Conservation (phyloP, 2,113 vertebrate genomes). For the Cervus canadensis region DNA sequence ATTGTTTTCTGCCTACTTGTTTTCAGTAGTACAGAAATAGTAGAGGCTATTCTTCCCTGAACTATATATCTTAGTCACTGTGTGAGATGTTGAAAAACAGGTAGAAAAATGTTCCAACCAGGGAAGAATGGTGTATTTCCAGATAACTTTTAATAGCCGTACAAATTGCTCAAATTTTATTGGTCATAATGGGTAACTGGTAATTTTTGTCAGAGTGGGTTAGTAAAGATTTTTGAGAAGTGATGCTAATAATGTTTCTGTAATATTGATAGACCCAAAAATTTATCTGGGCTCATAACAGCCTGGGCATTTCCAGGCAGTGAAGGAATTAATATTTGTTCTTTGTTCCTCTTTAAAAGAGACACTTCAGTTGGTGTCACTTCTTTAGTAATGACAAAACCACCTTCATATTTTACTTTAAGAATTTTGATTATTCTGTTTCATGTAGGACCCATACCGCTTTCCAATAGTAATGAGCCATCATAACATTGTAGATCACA, state of each 20-base stretch:
- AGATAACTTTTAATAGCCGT: not conserved
- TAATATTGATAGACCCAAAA: not conserved
- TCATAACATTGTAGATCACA: not conserved
- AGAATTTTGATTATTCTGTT: conserved; percentile 29
- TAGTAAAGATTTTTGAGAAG: conserved; percentile 32
- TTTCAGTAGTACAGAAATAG: not conserved
- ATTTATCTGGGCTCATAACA: not conserved
- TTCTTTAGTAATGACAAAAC: not conserved
- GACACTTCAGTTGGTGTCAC: not conserved
- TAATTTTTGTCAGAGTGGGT: conserved; percentile 26
- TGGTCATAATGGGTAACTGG: not conserved
- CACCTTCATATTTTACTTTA: not conserved
- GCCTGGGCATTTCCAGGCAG: not conserved
- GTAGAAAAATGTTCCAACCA: not conserved
- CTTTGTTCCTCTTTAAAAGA: conserved; percentile 4
- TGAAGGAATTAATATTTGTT: not conserved
- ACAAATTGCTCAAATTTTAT: not conserved
- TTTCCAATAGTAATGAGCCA: conserved; percentile 5
- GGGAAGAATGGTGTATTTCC: conserved; percentile 7
- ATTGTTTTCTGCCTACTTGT: not conserved
- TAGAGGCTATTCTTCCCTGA: not conserved
- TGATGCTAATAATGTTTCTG: not conserved
- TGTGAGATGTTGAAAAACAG: not conserved
- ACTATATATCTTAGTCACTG: not conserved
- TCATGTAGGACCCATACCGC: not conserved